Evolutionary conservation across 2,113 vertebrate genomes (phyloP).

Genomic region (Osmerus eperlanus): DNA sequence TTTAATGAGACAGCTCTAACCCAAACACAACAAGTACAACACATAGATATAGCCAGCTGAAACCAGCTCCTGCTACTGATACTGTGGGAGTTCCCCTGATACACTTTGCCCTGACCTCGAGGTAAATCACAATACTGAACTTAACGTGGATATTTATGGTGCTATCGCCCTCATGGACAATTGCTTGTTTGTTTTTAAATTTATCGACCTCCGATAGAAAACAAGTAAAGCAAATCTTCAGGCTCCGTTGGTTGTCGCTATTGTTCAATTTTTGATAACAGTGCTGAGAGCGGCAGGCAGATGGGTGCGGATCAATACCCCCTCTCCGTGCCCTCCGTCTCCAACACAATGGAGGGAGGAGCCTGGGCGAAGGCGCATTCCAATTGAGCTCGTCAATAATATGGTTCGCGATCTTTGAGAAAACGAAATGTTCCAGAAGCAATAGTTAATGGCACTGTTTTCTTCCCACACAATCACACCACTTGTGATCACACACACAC

Average conservation of each 20-base stretch:
- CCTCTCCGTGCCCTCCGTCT: conserved; percentile 36
- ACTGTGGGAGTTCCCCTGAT: background rate
- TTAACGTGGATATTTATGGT: conserved; percentile 36
- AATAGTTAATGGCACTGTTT: conserved; percentile 70
- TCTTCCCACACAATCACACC: conserved; percentile 36
- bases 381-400: conserved; percentile 63
- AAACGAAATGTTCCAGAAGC: conserved; percentile 64
- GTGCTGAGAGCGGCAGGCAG: conserved; percentile 55
- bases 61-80: background rate
- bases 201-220: conserved; percentile 39
- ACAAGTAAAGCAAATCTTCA: conserved; percentile 32
- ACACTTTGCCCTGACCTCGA: background rate
- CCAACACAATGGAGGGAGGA: conserved; percentile 40
- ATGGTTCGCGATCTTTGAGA: conserved; percentile 67
- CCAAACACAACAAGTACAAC: background rate
- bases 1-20: conserved; percentile 4
- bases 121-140: conserved; percentile 24
- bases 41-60: background rate
- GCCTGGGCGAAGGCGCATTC: conserved; percentile 57
- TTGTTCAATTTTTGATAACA: conserved; percentile 67
- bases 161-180: conserved; percentile 57
- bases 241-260: conserved; percentile 51
- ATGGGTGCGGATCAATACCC: conserved; percentile 61
- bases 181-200: conserved; percentile 61
- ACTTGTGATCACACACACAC: conserved; percentile 16